phyloP scores from a whole-genome alignment of 2,888 invertebrate genomes.

The Helleia helle region DNA sequence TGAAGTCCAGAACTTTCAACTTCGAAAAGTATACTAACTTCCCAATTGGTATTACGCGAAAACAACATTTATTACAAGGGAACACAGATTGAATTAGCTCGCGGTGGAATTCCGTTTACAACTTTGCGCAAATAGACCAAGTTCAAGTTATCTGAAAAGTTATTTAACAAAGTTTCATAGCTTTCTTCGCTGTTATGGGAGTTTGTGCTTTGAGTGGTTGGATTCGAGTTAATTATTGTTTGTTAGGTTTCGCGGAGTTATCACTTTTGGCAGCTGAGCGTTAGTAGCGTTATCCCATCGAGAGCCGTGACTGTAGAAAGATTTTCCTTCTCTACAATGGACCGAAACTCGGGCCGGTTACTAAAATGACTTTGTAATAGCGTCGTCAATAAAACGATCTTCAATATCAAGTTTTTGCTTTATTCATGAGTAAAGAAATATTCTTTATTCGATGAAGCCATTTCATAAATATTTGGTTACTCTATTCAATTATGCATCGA shows the following conservation, averaged over 20 bases:
- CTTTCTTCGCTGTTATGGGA: constrained; percentile 56
- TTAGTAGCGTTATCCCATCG: constrained; percentile 74
- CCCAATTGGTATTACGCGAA: constrained; percentile 65
- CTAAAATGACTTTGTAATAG: constrained; percentile 69
- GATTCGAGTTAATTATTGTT: constrained; percentile 57
- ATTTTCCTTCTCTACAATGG: constrained; percentile 72
- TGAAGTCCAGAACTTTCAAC: constrained; percentile 70
- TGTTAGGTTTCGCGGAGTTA: constrained; percentile 34
- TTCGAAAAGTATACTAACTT: constrained; percentile 56
- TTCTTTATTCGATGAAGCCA: neutral
- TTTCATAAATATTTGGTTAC: neutral
- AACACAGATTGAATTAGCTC: constrained; percentile 69
- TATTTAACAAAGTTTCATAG: constrained; percentile 75
- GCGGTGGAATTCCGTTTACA: constrained; percentile 64
- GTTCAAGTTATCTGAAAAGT: constrained; percentile 75
- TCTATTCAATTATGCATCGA: constrained; percentile 1
- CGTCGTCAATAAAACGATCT: constrained; percentile 57
- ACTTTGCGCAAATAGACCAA: constrained; percentile 68
- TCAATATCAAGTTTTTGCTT: constrained; percentile 55
- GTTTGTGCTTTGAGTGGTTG: constrained; percentile 48
- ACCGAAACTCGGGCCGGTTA: constrained; percentile 61
- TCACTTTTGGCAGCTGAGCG: constrained; percentile 42
- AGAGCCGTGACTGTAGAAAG: constrained; percentile 74
- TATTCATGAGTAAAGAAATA: constrained; percentile 41
- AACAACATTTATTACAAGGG: constrained; percentile 72